Conservation (phyloP, 2,113 vertebrate genomes). For the Tetrax tetrax region DNA sequence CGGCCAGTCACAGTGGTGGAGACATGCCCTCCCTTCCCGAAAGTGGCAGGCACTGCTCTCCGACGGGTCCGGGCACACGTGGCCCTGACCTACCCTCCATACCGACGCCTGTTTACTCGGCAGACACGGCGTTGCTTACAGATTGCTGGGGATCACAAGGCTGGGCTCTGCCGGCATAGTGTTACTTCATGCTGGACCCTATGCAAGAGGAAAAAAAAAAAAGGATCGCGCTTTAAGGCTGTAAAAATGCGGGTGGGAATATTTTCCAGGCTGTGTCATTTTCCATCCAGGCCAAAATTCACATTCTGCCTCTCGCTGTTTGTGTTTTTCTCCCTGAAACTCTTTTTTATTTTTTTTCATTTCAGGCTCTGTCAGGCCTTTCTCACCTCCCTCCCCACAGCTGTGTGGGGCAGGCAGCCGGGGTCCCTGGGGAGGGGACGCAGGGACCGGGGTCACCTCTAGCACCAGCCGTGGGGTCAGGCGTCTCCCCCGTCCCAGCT, state of each 20-base stretch:
- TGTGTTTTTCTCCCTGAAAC: conserved; percentile 27
- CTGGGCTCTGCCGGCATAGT: background rate
- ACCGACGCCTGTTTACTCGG: background rate
- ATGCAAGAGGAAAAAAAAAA: background rate
- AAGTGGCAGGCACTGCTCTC: background rate
- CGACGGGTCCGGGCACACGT: background rate
- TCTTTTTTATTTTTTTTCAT: background rate
- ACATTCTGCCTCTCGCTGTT: background rate
- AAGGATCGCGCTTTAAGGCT: background rate
- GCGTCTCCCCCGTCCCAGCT: background rate
- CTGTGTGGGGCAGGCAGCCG: fast-evolving
- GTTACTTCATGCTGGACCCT: conserved; percentile 39
- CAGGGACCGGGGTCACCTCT: background rate
- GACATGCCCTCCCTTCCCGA: background rate
- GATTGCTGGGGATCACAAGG: background rate
- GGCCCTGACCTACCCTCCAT: background rate
- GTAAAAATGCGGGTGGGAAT: conserved; percentile 64
- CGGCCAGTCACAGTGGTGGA: background rate
- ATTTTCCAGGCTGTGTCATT: conserved; percentile 63
- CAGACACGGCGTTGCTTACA: background rate
- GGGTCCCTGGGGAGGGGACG: background rate
- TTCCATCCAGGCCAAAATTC: conserved; percentile 6
- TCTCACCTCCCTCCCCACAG: background rate
- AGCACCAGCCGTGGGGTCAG: fast-evolving
- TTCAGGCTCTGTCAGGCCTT: background rate